A percentile compares a stretch with the other conserved stretches of the same genome.
phyloP scores from a whole-genome alignment of 1,140 invertebrate genomes.

The Caenorhabditis brenneri region DNA sequence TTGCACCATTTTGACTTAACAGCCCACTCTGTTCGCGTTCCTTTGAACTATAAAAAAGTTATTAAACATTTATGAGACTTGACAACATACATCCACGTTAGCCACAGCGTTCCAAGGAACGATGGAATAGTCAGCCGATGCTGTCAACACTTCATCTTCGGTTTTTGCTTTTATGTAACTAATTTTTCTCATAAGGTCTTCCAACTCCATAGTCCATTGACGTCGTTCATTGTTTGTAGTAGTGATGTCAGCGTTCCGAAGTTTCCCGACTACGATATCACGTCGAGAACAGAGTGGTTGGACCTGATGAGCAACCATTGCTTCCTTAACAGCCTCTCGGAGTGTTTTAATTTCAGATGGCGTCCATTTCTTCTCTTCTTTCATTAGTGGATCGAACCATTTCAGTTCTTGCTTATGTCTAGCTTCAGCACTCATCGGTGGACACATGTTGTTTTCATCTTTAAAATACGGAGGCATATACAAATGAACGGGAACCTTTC shows the following conservation, averaged over 20 bases:
- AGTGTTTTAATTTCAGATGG: conserved; percentile 28
- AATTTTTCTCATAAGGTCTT: conserved; percentile 34
- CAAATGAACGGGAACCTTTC: conserved; percentile 44
- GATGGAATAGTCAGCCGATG: not conserved
- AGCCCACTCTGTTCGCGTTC: conserved; percentile 58
- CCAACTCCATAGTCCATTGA: conserved; percentile 25
- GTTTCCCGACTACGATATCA: conserved; percentile 44
- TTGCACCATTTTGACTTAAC: conserved; percentile 70
- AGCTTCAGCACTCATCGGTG: conserved; percentile 46
- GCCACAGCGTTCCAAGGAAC: conserved; percentile 50
- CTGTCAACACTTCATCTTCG: conserved; percentile 18
- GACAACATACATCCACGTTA: conserved; percentile 34
- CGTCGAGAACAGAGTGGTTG: conserved; percentile 34
- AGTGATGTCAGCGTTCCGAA: conserved; percentile 22
- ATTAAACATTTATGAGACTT: not conserved
- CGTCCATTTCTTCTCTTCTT: conserved; percentile 52
- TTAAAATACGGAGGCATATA: conserved; percentile 58
- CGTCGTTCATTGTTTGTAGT: conserved; percentile 31
- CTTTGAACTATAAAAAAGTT: conserved; percentile 62
- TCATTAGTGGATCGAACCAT: conserved; percentile 53
- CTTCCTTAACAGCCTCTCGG: conserved; percentile 27
- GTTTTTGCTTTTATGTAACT: not conserved
- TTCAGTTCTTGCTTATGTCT: conserved; percentile 30
- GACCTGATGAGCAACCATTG: conserved; percentile 35
- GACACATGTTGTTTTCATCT: conserved; percentile 50